Evolutionary conservation across 2,797 vertebrate genomes (phyloP), one percentile per base, ranked within the genome.

Genomic region (Sardinella longiceps): DNA sequence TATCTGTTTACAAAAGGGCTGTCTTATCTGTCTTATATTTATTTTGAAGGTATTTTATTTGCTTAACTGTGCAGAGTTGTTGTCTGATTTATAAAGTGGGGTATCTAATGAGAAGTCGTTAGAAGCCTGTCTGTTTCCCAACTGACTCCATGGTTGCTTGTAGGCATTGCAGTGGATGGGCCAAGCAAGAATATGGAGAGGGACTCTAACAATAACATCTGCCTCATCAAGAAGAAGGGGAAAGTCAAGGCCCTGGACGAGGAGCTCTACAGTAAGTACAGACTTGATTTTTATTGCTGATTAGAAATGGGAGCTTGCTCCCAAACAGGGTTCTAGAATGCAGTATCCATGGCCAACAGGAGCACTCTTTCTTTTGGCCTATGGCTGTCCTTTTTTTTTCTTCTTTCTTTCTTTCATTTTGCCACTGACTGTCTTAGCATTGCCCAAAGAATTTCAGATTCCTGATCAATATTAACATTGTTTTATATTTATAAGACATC

Each of bases 221-320:
- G 93, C 83, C 91, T 99, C n/a, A 95, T 98, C 86, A 99, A 98
- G 95, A 97, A 97, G 92, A 97, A 83, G 74, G 98, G 98, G 15
- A 99, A 99, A 92, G 98, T 99, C 37, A 98, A 99, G 91, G 96
- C 95, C 18, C 92, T 99, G 83, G 96, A 98, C 84, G 98, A 99
- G 89, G 97, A 98, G 86, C 90, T 99, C 30, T 94, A 97, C 92
- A 97, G 98, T 99, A 93, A 77, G 70, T n/a, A 37, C 33, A 18
- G 20, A n/a, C n/a, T n/a, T n/a, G n/a, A n/a, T n/a, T n/a, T 60
- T n/a, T 25, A 60, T 10, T 2, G 6, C 25, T 25, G 56, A 9
- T 25, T 60, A 1, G 2, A n/a, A n/a, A n/a, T n/a, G 23, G 9
- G 5, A n/a, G n/a, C 20, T n/a, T 56, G 53, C 20, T 56, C 53